Percentiles rank a stretch among this genome's conserved stretches.
Evolutionary conservation across 1,140 invertebrate species (phyloP).

Genomic region (Trypoxylus dichotomus): DNA sequence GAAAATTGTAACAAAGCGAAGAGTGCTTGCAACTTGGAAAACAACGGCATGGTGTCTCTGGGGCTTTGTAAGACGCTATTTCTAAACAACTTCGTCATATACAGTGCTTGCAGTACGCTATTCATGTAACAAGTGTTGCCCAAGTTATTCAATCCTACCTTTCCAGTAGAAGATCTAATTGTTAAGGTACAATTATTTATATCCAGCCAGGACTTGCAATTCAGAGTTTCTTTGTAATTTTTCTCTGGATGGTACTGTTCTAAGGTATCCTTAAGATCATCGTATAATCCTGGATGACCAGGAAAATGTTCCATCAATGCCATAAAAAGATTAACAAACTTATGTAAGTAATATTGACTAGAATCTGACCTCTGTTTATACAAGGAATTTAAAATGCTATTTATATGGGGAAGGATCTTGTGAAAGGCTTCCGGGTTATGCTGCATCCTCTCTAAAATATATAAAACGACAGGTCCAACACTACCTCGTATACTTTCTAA

Average conservation of each 20-base stretch:
- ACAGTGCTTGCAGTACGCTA: conserved; percentile 78
- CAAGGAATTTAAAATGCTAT: conserved; percentile 47
- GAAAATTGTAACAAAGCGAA: conserved; percentile 76
- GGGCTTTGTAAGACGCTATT: conserved; percentile 60
- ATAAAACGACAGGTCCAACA: conserved; percentile 57
- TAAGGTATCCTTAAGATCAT: conserved; percentile 43
- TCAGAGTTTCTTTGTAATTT: conserved; percentile 39
- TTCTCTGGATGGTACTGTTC: conserved; percentile 34
- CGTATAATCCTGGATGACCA: conserved; percentile 53
- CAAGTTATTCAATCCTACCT: conserved; percentile 79
- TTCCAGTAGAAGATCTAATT: conserved; percentile 51
- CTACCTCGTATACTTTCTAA: conserved; percentile 54
- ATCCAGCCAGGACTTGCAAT: conserved; percentile 43
- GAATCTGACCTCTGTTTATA: conserved; percentile 53
- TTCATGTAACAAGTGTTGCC: conserved; percentile 90
- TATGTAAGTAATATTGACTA: conserved; percentile 53
- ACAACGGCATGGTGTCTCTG: conserved; percentile 57
- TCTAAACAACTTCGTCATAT: conserved; percentile 75
- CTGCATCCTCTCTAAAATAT: conserved; percentile 58
- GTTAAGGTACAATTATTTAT: conserved; percentile 23
- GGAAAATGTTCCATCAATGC: conserved; percentile 57
- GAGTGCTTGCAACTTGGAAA: conserved; percentile 70
- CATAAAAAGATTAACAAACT: conserved; percentile 56
- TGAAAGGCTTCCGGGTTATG: conserved; percentile 55
- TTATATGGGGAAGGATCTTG: conserved; percentile 53